A percentile compares a stretch with the other conserved stretches of the same genome.
Evolutionary conservation across 2,888 invertebrate genomes (phyloP).

Genomic region (Dione vanillae): DNA sequence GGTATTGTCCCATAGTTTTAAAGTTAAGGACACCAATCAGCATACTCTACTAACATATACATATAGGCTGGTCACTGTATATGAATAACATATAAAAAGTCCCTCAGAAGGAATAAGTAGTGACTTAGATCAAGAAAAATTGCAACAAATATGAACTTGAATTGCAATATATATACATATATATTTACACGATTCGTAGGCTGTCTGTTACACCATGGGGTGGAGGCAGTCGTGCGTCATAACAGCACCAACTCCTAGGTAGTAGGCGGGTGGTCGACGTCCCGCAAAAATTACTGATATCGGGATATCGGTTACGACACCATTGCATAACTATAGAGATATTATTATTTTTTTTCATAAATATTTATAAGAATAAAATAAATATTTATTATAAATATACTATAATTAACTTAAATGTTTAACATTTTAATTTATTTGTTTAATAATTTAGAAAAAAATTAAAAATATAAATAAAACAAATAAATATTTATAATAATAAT

Average conservation of each 20-base stretch:
- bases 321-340: neutral
- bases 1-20: no score
- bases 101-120: no score
- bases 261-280: constrained; percentile 20
- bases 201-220: constrained; percentile 33
- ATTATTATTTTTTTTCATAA: no score
- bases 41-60: no score
- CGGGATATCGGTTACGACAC: constrained; percentile 33
- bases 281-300: constrained; percentile 33
- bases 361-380: no score
- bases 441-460: neutral
- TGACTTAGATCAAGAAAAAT: no score
- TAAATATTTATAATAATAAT: neutral
- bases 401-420: neutral
- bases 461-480: neutral
- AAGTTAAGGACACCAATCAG: no score
- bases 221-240: constrained; percentile 38
- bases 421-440: neutral
- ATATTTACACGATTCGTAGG: neutral
- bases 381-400: neutral
- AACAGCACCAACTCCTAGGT: constrained; percentile 18
- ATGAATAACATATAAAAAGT: no score
- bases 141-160: no score
- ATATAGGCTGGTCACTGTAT: no score
- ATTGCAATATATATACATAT: no score